Percentiles rank a stretch among this genome's conserved stretches.
Conservation (phyloP, 2,888 invertebrate species). For the Cerastis leucographa region DNA sequence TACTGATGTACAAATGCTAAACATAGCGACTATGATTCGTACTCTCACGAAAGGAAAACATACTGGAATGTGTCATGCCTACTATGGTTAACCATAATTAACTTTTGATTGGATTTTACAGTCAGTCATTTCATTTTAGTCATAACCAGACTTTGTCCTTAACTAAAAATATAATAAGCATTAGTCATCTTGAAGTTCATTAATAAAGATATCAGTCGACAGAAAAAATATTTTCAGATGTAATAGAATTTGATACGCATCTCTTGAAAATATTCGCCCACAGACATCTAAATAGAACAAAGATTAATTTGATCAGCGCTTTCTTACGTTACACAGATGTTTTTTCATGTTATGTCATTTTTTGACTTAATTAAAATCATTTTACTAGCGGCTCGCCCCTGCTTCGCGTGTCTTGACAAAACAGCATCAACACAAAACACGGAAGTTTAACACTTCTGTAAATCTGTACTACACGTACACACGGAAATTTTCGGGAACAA, state of each 20-base stretch:
- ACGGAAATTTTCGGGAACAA: no score
- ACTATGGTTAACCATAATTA: neutral
- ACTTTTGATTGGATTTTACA: slow-evolving; percentile 19
- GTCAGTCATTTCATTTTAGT: slow-evolving; percentile 14
- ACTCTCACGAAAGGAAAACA: slow-evolving; percentile 18
- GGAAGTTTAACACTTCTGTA: no score
- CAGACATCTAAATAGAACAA: slow-evolving; percentile 25
- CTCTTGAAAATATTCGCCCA: slow-evolving; percentile 13
- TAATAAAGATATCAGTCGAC: neutral
- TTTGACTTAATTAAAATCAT: neutral
- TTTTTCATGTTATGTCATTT: slow-evolving; percentile 18
- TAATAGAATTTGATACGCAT: slow-evolving; percentile 28
- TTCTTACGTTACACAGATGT: slow-evolving; percentile 10
- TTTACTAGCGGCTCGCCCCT: no score
- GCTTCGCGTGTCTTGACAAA: no score
- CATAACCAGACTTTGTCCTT: slow-evolving; percentile 19
- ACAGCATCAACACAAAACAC: no score
- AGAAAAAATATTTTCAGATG: slow-evolving; percentile 2
- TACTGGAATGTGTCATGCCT: slow-evolving; percentile 10
- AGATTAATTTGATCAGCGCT: slow-evolving; percentile 28
- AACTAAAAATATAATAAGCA: slow-evolving; percentile 17
- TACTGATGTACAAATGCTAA: neutral
- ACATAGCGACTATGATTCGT: neutral
- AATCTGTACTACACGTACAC: no score
- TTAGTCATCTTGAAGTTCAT: slow-evolving; percentile 27